These are phyloP conservation scores for Tetrax tetrax DNA, from an alignment of 2,113 vertebrate species.

Conservation along the genomic window DNA sequence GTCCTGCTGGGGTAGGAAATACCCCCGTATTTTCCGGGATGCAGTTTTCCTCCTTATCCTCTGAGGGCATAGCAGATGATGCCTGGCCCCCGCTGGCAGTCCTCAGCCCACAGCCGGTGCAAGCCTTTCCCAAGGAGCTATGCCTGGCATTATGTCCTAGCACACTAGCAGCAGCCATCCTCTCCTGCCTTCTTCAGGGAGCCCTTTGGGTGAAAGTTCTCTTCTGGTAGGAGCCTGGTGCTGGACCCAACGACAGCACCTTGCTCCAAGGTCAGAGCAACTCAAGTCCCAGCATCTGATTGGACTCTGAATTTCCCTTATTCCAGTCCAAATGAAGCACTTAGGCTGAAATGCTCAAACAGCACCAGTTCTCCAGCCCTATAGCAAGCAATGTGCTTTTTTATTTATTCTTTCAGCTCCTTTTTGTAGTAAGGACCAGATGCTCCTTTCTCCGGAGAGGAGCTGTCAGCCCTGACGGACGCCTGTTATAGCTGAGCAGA, in stretches of 20 bases:
- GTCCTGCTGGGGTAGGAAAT: fast-evolving
- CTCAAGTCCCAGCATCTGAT: neutral
- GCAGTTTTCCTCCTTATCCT: neutral
- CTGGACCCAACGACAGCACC: neutral
- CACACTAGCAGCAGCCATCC: neutral
- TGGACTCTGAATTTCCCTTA: neutral
- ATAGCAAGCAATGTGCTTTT: neutral
- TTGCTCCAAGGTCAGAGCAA: neutral
- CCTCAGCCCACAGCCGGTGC: neutral
- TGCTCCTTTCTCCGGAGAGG: slow-evolving; percentile 42
- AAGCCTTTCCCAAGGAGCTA: neutral
- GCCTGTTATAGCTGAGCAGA: slow-evolving; percentile 46
- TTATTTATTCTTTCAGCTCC: slow-evolving; percentile 23
- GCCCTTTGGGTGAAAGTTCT: too few relatives aligned
- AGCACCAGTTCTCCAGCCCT: neutral
- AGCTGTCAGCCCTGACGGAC: slow-evolving; percentile 53
- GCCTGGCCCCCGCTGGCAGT: fast-evolving
- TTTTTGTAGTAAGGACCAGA: slow-evolving; percentile 38
- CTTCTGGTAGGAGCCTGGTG: neutral
- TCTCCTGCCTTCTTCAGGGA: neutral
- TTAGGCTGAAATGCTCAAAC: slow-evolving; percentile 14
- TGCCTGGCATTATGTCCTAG: neutral
- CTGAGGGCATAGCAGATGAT: fast-evolving
- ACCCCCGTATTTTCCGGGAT: neutral
- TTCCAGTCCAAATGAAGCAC: neutral